These are phyloP conservation scores for Poliocrania exsul DNA, from an alignment of 2,797 vertebrate species.

Conservation along the genomic window DNA sequence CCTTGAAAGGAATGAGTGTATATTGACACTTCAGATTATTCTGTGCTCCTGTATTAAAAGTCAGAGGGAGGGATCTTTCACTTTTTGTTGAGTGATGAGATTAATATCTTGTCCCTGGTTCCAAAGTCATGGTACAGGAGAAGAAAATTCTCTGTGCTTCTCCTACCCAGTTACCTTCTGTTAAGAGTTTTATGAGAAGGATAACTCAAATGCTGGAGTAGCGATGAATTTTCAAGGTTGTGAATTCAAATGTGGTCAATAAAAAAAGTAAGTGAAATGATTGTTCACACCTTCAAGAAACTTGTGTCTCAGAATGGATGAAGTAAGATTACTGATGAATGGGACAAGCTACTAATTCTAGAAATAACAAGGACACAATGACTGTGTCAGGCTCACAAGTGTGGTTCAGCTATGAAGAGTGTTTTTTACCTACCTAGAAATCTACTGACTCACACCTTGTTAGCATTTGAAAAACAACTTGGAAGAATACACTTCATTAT, in stretches of 20 bases:
- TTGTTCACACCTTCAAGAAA: neutral
- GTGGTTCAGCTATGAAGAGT: neutral
- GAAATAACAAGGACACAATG: neutral
- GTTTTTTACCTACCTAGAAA: neutral
- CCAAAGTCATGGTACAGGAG: neutral
- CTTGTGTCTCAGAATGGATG: neutral
- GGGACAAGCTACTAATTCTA: neutral
- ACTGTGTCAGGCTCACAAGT: neutral
- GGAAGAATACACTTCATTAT: neutral
- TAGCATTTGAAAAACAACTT: neutral
- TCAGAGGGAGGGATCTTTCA: neutral
- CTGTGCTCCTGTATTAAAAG: neutral
- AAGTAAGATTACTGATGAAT: neutral
- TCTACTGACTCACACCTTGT: neutral
- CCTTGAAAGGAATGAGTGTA: neutral
- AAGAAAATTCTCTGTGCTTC: neutral
- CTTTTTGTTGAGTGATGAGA: neutral
- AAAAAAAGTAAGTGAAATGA: neutral
- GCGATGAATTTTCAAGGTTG: neutral
- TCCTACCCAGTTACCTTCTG: neutral
- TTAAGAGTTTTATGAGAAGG: neutral
- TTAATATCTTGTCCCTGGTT: neutral
- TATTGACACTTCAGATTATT: slow-evolving; percentile 36
- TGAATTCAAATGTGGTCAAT: neutral
- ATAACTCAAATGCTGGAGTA: neutral